phyloP scores from a whole-genome alignment of 2,113 vertebrate genomes.

The Scortum barcoo region DNA sequence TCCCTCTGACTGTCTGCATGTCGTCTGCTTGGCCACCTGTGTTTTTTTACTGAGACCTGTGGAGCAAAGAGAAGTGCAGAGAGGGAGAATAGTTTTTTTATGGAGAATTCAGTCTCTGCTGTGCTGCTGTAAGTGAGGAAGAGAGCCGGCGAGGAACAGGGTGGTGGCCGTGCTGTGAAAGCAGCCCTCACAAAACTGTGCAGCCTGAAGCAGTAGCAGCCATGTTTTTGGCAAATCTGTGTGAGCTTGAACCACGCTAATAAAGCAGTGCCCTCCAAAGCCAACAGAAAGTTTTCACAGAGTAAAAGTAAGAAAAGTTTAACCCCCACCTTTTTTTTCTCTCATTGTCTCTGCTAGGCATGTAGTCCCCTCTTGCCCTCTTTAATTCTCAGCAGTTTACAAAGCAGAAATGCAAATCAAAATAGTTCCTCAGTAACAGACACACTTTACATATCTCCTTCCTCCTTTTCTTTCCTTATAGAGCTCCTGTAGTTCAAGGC shows the following conservation, averaged over 20 bases:
- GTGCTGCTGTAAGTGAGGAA: conserved; percentile 32
- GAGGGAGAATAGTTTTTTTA: conserved; percentile 19
- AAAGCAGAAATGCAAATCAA: conserved; percentile 62
- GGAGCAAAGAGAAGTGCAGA: conserved; percentile 30
- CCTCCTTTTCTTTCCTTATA: conserved; percentile 71
- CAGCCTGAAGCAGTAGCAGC: conserved; percentile 71
- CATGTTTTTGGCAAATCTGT: conserved; percentile 75
- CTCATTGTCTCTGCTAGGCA: conserved; percentile 74
- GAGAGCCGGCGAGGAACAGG: conserved; percentile 73
- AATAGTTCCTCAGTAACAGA: conserved; percentile 73
- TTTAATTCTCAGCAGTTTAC: conserved; percentile 66
- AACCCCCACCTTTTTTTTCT: conserved; percentile 87
- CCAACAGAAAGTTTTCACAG: conserved; percentile 67
- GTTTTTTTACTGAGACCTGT: conserved; percentile 52
- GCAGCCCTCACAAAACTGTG: conserved; percentile 59
- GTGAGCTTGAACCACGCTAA: conserved; percentile 48
- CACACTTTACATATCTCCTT: conserved; percentile 73
- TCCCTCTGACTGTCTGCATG: neutral
- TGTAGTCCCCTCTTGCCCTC: conserved; percentile 76
- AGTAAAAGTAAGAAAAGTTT: conserved; percentile 76
- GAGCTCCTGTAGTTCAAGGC: conserved; percentile 77
- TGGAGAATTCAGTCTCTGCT: conserved; percentile 25
- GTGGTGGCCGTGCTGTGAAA: conserved; percentile 69
- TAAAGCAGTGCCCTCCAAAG: conserved; percentile 42
- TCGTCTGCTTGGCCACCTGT: conserved; percentile 27